Evolutionary conservation across 2,113 vertebrate genomes (phyloP), one percentile per base, ranked within the genome.

Genomic region (Catharus fuscescens): DNA sequence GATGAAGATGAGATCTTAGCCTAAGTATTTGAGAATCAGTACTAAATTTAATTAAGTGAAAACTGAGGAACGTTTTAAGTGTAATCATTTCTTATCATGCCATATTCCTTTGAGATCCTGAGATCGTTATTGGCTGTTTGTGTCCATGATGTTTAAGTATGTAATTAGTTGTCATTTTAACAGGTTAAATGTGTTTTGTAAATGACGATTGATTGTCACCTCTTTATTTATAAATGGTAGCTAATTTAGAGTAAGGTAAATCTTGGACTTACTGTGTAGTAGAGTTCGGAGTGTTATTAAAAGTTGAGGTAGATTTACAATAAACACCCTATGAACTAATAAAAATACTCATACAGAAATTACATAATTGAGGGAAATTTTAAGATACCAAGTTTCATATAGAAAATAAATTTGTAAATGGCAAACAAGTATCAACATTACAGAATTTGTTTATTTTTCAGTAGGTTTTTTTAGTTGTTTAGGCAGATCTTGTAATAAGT

Each of bases 131-230:
- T 96, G 95, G 96, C 93, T 98, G 94, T 96, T 96, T 94, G 84
- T 96, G 93, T 90, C 86, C 88, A 79, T 96, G 96, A 69, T 97
- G 93, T 97, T 97, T 97, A 96, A 97, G 94, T 98, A 93, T 94
- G 95, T 97, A 97, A 96, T 96, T 96, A 97, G 94, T 94, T 98
- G 96, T 97, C 92, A 97, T 97, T 96, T 97, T 96, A 96, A 94
- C 97, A 97, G 92, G 92, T 97, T 93, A 96, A 88, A 96, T 96
- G 89, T 91, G 74, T 97, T 88, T 93, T 94, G 90, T 85, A 97
- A 97, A 96, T 97, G 82, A 42, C 16, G 2, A 66, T 56, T 95
- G 88, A 88, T 95, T 88, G 47, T 47, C 72, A 89, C 61, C 78
- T 86, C 44, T 92, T 59, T 62, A 86, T 90, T 69, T 66, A 80